Percentiles rank a stretch among this genome's conserved stretches.
These are phyloP conservation scores for Eupithecia abbreviata DNA, from an alignment of 2,888 invertebrate genomes.

Conservation along the genomic window DNA sequence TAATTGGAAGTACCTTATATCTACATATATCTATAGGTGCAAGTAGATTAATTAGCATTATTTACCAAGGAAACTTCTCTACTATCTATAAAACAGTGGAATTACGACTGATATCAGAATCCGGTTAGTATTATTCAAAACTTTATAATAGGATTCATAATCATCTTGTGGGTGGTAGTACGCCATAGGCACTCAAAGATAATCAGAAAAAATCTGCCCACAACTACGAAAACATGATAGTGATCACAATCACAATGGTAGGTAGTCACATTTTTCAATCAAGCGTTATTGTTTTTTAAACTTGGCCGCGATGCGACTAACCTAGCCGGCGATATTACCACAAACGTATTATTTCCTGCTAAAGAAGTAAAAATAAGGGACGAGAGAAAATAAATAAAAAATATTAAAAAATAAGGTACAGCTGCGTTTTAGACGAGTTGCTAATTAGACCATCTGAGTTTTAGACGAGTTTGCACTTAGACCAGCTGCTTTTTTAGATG, in stretches of 20 bases:
- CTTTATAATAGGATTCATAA: background rate
- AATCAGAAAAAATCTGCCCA: background rate
- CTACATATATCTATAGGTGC: background rate
- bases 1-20: background rate
- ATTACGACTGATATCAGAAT: background rate
- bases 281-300: background rate
- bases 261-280: background rate
- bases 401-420: no score
- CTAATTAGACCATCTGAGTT: no score
- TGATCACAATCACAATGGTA: background rate
- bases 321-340: background rate
- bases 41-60: slow-evolving; percentile 1
- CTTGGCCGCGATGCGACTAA: background rate
- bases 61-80: background rate
- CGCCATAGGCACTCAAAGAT: slow-evolving; percentile 1
- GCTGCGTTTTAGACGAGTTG: no score
- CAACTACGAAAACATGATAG: background rate
- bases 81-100: background rate
- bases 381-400: no score
- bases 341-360: background rate
- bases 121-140: background rate
- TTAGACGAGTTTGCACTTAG: no score
- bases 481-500: no score
- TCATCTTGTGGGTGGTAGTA: background rate
- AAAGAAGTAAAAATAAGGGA: no score